Conservation (phyloP, 2,113 vertebrate genomes). For the Tricholaema leucomelas region DNA sequence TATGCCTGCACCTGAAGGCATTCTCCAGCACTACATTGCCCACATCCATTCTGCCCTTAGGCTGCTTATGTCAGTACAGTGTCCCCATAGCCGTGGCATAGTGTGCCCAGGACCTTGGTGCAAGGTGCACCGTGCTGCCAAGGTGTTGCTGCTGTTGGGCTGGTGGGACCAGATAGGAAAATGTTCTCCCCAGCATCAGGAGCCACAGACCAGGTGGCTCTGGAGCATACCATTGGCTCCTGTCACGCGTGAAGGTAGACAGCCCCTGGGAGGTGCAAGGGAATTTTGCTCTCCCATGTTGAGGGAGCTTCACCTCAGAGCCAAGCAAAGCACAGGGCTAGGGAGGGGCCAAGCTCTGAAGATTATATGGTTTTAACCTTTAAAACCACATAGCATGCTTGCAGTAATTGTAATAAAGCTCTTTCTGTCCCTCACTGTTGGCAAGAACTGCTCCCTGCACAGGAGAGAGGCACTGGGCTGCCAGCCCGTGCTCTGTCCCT, state of each 20-base stretch:
- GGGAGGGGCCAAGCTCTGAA: background rate
- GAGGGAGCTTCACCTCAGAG: background rate
- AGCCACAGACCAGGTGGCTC: background rate
- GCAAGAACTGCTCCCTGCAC: background rate
- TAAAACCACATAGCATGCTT: background rate
- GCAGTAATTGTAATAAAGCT: background rate
- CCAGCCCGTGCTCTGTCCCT: background rate
- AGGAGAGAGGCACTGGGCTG: rapidly evolving
- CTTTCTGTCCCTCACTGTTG: background rate
- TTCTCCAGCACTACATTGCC: rapidly evolving
- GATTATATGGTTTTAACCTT: background rate
- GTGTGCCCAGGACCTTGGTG: rapidly evolving
- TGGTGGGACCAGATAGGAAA: background rate
- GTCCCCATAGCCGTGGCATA: background rate
- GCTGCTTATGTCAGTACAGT: background rate
- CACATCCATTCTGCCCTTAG: background rate
- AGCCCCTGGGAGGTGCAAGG: background rate
- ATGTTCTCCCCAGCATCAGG: background rate
- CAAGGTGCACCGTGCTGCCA: rapidly evolving
- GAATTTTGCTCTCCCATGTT: background rate
- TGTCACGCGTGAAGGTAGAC: rapidly evolving
- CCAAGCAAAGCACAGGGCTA: background rate
- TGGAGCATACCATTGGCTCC: background rate
- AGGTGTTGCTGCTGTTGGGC: background rate
- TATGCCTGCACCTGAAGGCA: background rate